phyloP scores from a whole-genome alignment of 2,888 invertebrate genomes.

The Callyntrura guangdongensis region DNA sequence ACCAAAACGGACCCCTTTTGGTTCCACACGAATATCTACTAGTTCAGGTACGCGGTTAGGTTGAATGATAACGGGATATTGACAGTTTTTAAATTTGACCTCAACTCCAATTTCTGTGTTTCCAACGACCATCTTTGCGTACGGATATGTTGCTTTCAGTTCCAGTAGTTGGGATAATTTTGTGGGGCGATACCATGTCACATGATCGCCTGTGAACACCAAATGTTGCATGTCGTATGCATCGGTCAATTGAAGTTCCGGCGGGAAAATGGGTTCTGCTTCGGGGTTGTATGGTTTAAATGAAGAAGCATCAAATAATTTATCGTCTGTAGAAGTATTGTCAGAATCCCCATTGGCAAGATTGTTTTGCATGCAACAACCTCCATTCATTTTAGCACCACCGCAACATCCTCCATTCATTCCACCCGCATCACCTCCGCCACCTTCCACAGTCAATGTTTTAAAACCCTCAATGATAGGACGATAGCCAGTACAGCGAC shows the following conservation, averaged over 20 bases:
- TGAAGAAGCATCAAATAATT: constrained; percentile 88
- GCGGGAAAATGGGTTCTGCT: constrained; percentile 97
- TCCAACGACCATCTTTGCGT: constrained; percentile 93
- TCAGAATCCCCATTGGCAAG: constrained; percentile 19
- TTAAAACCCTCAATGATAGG: constrained; percentile 96
- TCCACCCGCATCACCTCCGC: constrained; percentile 46
- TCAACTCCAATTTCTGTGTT: constrained; percentile 95
- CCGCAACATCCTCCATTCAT: constrained; percentile 87
- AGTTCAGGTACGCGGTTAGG: constrained; percentile 91
- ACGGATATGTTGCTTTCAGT: constrained; percentile 90
- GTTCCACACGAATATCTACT: constrained; percentile 87
- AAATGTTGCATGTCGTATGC: constrained; percentile 48
- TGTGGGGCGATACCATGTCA: constrained; percentile 92
- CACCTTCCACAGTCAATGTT: constrained; percentile 88
- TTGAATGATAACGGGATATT: constrained; percentile 93
- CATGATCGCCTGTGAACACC: constrained; percentile 86
- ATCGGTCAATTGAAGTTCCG: constrained; percentile 89
- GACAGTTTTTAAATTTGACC: constrained; percentile 93
- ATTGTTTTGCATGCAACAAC: constrained; percentile 82
- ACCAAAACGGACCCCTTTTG: constrained; percentile 90
- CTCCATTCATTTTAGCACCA: constrained; percentile 89
- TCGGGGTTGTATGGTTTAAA: constrained; percentile 92
- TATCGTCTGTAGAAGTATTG: constrained; percentile 80
- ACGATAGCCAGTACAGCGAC: constrained; percentile 97
- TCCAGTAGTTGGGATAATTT: constrained; percentile 89